These are phyloP conservation scores for Gavia stellata DNA, from an alignment of 2,113 vertebrate genomes.

Conservation along the genomic window DNA sequence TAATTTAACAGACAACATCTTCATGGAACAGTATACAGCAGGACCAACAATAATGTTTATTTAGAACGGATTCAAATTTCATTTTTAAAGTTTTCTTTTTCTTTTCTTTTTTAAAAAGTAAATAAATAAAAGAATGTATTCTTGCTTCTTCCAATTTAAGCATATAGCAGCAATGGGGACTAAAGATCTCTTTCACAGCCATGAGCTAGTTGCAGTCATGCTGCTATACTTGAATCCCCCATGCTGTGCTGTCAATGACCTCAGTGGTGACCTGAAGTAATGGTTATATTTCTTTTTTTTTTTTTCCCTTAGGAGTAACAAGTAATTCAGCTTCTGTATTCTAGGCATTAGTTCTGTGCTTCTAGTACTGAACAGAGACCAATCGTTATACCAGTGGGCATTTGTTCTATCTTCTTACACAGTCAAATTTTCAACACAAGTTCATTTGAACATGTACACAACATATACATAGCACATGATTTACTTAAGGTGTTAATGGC, in stretches of 20 bases:
- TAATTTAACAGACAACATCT: background rate
- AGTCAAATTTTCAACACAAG: background rate
- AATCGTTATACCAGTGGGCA: background rate
- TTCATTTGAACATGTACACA: background rate
- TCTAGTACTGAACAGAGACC: background rate
- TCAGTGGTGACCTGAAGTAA: slow-evolving; percentile 37
- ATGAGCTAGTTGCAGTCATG: background rate
- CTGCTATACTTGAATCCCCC: slow-evolving; percentile 33
- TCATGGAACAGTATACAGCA: background rate
- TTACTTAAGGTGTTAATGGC: background rate
- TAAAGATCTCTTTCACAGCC: slow-evolving; percentile 31
- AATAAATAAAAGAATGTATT: background rate
- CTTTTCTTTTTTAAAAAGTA: background rate
- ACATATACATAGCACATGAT: background rate
- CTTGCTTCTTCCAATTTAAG: background rate
- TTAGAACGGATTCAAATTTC: background rate
- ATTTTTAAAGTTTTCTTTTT: background rate
- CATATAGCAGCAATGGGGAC: background rate
- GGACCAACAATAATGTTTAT: background rate
- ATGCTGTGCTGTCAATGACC: slow-evolving; percentile 39
- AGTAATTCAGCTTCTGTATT: slow-evolving; percentile 15
- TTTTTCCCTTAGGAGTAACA: background rate
- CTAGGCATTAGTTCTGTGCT: background rate
- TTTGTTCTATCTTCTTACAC: background rate
- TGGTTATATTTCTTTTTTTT: background rate